Base-by-base conservation (phyloP, 2,888 invertebrate species). In the Dolichopus griseipennis region DNA sequence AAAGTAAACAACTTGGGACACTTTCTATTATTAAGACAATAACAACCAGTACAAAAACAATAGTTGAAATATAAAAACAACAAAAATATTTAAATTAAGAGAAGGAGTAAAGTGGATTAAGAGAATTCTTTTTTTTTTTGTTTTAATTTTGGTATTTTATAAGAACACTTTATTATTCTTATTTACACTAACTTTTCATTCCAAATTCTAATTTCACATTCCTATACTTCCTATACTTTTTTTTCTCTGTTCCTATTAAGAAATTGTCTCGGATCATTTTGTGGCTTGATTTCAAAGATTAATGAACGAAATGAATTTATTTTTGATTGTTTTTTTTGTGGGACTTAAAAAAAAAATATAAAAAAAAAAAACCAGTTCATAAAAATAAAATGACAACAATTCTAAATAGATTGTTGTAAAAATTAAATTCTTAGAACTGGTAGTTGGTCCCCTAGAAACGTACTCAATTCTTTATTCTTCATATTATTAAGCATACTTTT, bases 71-170 rank as follows among this genome's bases (percentile, higher is more conserved):
- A n/a, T 10, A 43, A 43, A 43, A 43, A 43, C 3, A 43, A 43
- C 10, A 43, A 43, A 43, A 43, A 43, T 4, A 43, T 9, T 9
- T 4, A 43, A 43, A 12, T 15, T 4, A 52, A 18, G 6, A 12
- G 52, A 52, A 52, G 52, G 52, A 52, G 52, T 52, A 52, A 52
- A 52, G 52, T 52, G 52, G 52, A 52, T 52, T 52, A 52, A 52
- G 15, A 52, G 9, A n/a, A n/a, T 52, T 52, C 15, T n/a, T 1
- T 52, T 52, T 52, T 52, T 15, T 52, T 18, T 52, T 52, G 15
- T 52, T 52, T 18, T 15, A 4, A 15, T 52, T 41, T 52, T 37
- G 37, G 2, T 37, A 37, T 52, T 52, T 52, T 52, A 27, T n/a
- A 27, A 27, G 27, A 27, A 27, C 27, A 5, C 27, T 27, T 27